Evolutionary conservation across 2,113 vertebrate genomes (phyloP), one percentile per base, ranked within the genome.

Genomic region (Nycticorax nycticorax): DNA sequence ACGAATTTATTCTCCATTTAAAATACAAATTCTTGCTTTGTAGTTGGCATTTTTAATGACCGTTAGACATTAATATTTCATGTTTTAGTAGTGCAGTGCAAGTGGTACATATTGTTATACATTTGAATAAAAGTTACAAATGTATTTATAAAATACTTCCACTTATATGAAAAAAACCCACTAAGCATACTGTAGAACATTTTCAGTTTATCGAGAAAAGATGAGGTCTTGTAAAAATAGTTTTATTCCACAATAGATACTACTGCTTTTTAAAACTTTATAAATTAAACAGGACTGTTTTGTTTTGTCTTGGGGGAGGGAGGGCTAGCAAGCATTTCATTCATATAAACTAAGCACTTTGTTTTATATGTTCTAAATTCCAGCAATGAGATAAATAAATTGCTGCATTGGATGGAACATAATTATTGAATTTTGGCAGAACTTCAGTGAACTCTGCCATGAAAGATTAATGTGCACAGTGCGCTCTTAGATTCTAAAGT

Each of bases 391-490:
- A 96, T 97, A 97, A 97, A 96, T 92, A 91, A 90, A 93, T 96
- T 93, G 89, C 85, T 94, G 69, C 89, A 94, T 94, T 95, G 93
- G 91, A 95, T 88, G 85, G 72, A 97, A 94, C 88, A 90, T 93
- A 97, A 95, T 97, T 98, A 95, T 90, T 96, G 94, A 96, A 96
- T 96, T 98, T 97, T 97, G 97, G 95, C 97, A 97, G 93, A 94
- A 97, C 96, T 98, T 96, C 96, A 97, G 85, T 98, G 92, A 97
- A 97, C 81, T 97, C 87, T 94, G 95, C 95, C 95, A 95, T 91
- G 88, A 95, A 97, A 97, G 91, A 97, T 97, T 97, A 96, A 95
- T 94, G 90, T 97, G 92, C 72, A 50, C 85, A 94, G 71, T 67
- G 85, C 5, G 13, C 85, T 95, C 77, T 94, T 87, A 96, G 78